Conservation (phyloP, 2,113 vertebrate genomes). For the Ramphastos sulfuratus region DNA sequence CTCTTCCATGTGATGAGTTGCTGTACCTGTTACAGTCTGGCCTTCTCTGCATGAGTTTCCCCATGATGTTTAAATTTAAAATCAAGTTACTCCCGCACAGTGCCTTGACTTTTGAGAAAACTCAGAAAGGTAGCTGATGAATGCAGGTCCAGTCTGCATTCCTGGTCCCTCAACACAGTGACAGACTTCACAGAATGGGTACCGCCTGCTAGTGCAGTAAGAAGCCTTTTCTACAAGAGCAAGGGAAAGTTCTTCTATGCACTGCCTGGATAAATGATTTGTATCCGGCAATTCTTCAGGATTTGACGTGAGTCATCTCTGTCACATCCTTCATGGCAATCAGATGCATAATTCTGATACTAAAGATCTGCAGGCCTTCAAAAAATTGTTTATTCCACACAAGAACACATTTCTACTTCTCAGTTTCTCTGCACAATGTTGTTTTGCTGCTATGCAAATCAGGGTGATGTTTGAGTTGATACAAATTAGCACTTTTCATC, state of each 20-base stretch:
- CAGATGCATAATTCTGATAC: not conserved
- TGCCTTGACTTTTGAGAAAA: not conserved
- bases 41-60: not conserved
- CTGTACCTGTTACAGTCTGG: too few species aligned
- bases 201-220: not conserved
- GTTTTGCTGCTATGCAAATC: not conserved
- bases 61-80: not conserved
- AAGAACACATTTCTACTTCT: not conserved
- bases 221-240: not conserved
- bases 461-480: not conserved
- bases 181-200: not conserved
- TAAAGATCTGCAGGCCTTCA: not conserved
- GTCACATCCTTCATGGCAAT: not conserved
- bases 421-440: not conserved
- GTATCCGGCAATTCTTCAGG: not conserved
- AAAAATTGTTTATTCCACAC: not conserved
- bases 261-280: not conserved
- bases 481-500: not conserved
- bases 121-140: not conserved
- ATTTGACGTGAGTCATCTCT: not conserved
- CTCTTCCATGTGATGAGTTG: too few species aligned
- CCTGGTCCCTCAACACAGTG: not conserved
- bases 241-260: not conserved
- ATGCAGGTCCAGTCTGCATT: not conserved
- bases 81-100: not conserved